phyloP scores from a whole-genome alignment of 2,888 invertebrate genomes.

The Trileptium ribeirensis region DNA sequence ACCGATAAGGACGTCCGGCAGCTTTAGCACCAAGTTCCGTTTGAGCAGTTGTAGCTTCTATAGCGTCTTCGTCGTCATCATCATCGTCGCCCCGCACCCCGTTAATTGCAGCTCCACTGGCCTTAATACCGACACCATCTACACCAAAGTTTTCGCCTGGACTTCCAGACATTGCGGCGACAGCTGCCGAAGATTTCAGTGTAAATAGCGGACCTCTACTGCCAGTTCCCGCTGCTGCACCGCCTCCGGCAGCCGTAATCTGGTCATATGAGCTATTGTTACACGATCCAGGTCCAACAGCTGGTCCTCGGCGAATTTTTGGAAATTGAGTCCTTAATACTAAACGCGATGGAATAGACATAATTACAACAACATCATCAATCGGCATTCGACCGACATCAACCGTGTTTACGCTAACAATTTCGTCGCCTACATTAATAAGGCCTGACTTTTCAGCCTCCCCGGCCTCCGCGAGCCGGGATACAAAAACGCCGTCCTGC shows the following conservation, averaged over 20 bases:
- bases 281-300: background rate
- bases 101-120: background rate
- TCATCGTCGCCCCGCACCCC: background rate
- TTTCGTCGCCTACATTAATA: conserved; percentile 92
- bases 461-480: conserved; percentile 73
- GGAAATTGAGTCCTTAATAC: conserved; percentile 78
- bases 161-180: background rate
- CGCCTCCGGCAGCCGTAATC: background rate
- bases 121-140: background rate
- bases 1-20: background rate
- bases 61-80: background rate
- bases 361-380: conserved; percentile 97
- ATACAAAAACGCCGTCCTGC: conserved; percentile 94
- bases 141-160: no score
- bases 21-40: conserved; percentile 44
- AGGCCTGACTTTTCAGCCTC: conserved; percentile 94
- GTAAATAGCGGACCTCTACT: background rate
- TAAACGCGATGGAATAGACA: conserved; percentile 93
- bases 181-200: conserved; percentile 11
- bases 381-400: conserved; percentile 95
- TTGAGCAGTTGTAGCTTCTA: conserved; percentile 41
- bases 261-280: background rate
- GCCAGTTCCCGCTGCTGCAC: background rate
- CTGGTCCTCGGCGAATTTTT: background rate
- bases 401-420: conserved; percentile 91